Percentiles rank a stretch among this genome's conserved stretches.
These are phyloP conservation scores for Diloba caeruleocephala DNA, from an alignment of 2,888 invertebrate species.

Conservation along the genomic window DNA sequence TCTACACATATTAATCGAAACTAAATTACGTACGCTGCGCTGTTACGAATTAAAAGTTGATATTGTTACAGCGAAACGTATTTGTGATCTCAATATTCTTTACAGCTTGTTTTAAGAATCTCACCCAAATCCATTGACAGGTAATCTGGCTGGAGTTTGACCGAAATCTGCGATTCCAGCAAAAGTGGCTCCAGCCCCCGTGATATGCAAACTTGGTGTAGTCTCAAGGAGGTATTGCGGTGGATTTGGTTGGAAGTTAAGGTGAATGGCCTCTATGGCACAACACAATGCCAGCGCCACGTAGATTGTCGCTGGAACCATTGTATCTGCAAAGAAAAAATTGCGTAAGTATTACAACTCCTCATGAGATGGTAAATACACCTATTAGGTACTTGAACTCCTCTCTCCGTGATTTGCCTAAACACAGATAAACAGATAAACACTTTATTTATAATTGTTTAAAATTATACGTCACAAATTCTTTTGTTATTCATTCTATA, in stretches of 20 bases:
- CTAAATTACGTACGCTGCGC: too few species aligned
- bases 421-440: too few species aligned
- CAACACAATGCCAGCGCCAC: conserved; percentile 56
- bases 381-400: too few species aligned
- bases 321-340: conserved; percentile 64
- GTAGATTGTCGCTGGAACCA: conserved; percentile 52
- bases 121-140: conserved; percentile 75
- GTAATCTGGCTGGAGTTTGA: conserved; percentile 65
- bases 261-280: conserved; percentile 54
- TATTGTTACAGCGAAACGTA: too few species aligned
- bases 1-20: too few species aligned
- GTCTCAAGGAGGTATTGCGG: conserved; percentile 48
- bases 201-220: conserved; percentile 43
- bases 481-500: too few species aligned
- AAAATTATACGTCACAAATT: too few species aligned
- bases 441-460: too few species aligned
- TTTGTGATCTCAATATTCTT: neutral
- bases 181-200: conserved; percentile 55
- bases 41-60: too few species aligned
- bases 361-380: too few species aligned
- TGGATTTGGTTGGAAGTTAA: conserved; percentile 41
- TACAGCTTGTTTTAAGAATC: neutral
- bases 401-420: too few species aligned
- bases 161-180: conserved; percentile 51
- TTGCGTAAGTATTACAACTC: conserved; percentile 21